These are phyloP conservation scores for Seriola aureovittata DNA, from an alignment of 2,113 vertebrate species.

Conservation along the genomic window DNA sequence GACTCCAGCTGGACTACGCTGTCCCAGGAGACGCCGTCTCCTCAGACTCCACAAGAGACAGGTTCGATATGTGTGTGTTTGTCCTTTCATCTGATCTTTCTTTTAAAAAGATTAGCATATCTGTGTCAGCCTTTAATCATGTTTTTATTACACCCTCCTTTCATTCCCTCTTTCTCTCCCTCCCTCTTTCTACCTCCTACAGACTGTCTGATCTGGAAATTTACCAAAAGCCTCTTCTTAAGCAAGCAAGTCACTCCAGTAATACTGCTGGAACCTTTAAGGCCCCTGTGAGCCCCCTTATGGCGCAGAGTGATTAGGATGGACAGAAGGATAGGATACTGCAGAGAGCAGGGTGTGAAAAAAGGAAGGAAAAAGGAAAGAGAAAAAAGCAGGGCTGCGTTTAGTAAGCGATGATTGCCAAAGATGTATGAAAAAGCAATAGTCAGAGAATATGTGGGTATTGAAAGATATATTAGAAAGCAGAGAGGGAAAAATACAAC, in stretches of 20 bases:
- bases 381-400: constrained; percentile 2
- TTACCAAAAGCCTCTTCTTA: constrained; percentile 47
- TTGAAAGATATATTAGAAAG: constrained; percentile 25
- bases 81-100: constrained; percentile 25
- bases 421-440: constrained; percentile 25
- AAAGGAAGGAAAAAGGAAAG: not conserved
- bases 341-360: constrained; percentile 42
- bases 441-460: not conserved
- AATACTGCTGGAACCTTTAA: constrained; percentile 52
- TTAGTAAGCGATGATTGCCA: not conserved
- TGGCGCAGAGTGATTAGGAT: constrained; percentile 48
- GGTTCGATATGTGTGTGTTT: constrained; percentile 79
- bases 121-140: constrained; percentile 44
- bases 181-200: constrained; percentile 24
- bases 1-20: constrained; percentile 99
- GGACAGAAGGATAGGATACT: constrained; percentile 33
- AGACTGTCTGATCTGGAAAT: constrained; percentile 60
- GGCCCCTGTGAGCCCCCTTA: constrained; percentile 55
- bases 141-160: constrained; percentile 15
- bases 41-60: constrained; percentile 90
- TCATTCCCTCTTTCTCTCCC: constrained; percentile 15
- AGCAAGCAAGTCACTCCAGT: constrained; percentile 43
- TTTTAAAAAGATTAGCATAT: constrained; percentile 7
- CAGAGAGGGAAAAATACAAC: not conserved
- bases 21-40: constrained; percentile 94